Evolutionary conservation across 2,113 vertebrate genomes (phyloP).

Genomic region (Syrmaticus mikado): DNA sequence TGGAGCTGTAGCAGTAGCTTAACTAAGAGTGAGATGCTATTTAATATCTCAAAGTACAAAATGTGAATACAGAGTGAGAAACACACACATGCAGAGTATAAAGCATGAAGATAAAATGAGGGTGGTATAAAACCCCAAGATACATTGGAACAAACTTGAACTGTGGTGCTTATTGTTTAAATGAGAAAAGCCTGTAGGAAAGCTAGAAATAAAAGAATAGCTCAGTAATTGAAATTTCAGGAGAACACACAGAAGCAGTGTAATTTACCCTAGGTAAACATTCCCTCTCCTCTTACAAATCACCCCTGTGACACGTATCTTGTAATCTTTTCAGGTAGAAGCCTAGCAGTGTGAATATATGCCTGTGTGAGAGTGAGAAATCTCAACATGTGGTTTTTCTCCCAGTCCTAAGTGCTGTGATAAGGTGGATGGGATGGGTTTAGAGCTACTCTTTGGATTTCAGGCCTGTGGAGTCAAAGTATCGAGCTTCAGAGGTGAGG

Average conservation of each 20-base stretch:
- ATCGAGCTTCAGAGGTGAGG: not conserved
- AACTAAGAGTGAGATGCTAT: not conserved
- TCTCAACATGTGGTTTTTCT: not conserved
- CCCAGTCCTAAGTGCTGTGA: accelerated
- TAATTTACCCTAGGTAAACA: slow-evolving; percentile 47
- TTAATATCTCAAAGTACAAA: slow-evolving; percentile 1
- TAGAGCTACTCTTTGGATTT: not conserved
- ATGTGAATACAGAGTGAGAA: not conserved
- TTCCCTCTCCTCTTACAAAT: slow-evolving; percentile 32
- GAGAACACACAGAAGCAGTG: slow-evolving; percentile 29
- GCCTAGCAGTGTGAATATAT: not conserved
- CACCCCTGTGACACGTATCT: slow-evolving; percentile 29
- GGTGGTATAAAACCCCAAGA: not conserved
- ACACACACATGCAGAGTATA: not conserved
- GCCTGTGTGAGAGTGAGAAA: not conserved
- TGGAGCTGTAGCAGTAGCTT: not conserved
- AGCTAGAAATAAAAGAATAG: slow-evolving; percentile 25
- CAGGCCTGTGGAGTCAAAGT: not conserved
- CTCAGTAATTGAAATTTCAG: slow-evolving; percentile 63
- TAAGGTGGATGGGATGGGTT: not conserved
- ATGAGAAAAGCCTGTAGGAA: slow-evolving; percentile 36
- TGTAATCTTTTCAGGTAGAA: slow-evolving; percentile 34
- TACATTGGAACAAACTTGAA: not conserved
- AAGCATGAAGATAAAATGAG: slow-evolving; percentile 8
- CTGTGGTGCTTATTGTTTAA: slow-evolving; percentile 4